phyloP scores from a whole-genome alignment of 2,888 invertebrate species.

The Heliconius aoede region DNA sequence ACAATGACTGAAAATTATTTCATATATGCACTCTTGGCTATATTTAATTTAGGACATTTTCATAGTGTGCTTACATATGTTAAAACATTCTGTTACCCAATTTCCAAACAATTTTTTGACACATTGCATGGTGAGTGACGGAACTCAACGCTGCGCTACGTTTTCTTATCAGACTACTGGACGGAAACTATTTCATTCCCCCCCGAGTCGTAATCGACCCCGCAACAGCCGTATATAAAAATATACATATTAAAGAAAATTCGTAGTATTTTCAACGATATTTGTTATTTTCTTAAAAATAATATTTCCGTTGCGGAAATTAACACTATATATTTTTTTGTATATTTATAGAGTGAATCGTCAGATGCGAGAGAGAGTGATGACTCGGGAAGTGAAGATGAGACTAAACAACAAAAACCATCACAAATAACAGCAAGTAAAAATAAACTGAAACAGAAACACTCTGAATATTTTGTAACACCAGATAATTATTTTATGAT shows the following conservation, averaged over 20 bases:
- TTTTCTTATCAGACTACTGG: background rate
- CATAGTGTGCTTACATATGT: background rate
- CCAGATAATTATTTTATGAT: constrained; percentile 88
- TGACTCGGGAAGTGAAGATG: constrained; percentile 48
- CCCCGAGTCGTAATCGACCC: background rate
- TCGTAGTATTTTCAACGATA: background rate
- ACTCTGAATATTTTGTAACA: constrained; percentile 85
- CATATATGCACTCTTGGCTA: background rate
- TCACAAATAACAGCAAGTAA: constrained; percentile 59
- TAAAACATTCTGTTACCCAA: background rate
- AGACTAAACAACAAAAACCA: constrained; percentile 51
- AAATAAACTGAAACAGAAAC: constrained; percentile 59
- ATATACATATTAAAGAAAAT: background rate
- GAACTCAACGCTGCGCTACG: background rate
- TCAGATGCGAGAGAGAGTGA: constrained; percentile 46
- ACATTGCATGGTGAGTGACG: background rate
- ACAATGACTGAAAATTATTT: background rate
- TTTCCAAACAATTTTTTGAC: background rate
- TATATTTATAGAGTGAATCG: constrained; percentile 51
- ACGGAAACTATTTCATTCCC: background rate
- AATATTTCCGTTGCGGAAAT: background rate
- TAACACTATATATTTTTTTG: background rate
- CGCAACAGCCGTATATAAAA: background rate
- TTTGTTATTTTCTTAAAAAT: background rate
- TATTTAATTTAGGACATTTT: background rate